These are phyloP conservation scores for Bellardia bayeri DNA, from an alignment of 2,888 invertebrate species.

Conservation along the genomic window DNA sequence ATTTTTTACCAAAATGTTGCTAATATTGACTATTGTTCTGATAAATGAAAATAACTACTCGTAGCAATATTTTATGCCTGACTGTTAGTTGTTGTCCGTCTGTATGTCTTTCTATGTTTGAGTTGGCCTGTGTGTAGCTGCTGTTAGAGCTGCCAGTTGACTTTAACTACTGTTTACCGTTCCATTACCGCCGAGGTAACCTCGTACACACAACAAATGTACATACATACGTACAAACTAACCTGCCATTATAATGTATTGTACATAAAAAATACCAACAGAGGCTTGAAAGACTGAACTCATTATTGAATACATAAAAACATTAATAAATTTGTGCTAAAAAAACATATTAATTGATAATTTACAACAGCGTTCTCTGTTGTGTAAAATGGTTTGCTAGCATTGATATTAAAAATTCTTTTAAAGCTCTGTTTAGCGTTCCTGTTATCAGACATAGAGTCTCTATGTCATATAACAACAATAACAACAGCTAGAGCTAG, in stretches of 20 bases:
- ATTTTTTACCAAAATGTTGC: slow-evolving; percentile 16
- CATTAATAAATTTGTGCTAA: no score
- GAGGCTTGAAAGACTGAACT: slow-evolving; percentile 1
- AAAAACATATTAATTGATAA: no score
- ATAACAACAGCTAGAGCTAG: slow-evolving; percentile 19
- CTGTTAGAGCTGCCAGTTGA: slow-evolving; percentile 40
- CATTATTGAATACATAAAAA: neutral
- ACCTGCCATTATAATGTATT: slow-evolving; percentile 24
- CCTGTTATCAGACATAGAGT: slow-evolving; percentile 60
- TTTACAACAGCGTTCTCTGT: no score
- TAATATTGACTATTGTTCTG: slow-evolving; percentile 54
- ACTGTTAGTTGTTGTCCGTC: neutral
- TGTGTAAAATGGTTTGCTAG: no score
- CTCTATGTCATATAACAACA: slow-evolving; percentile 64
- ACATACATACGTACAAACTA: neutral
- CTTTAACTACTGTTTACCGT: slow-evolving; percentile 69
- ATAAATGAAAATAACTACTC: slow-evolving; percentile 33
- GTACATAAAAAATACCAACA: neutral
- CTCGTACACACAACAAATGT: slow-evolving; percentile 12
- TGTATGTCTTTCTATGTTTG: slow-evolving; percentile 5
- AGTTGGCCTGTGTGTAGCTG: slow-evolving; percentile 35
- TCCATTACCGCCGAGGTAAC: slow-evolving; percentile 48
- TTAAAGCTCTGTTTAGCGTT: neutral
- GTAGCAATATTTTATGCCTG: neutral
- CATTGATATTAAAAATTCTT: neutral